phyloP scores from a whole-genome alignment of 2,888 invertebrate species.

The Quadroppia sp. region DNA sequence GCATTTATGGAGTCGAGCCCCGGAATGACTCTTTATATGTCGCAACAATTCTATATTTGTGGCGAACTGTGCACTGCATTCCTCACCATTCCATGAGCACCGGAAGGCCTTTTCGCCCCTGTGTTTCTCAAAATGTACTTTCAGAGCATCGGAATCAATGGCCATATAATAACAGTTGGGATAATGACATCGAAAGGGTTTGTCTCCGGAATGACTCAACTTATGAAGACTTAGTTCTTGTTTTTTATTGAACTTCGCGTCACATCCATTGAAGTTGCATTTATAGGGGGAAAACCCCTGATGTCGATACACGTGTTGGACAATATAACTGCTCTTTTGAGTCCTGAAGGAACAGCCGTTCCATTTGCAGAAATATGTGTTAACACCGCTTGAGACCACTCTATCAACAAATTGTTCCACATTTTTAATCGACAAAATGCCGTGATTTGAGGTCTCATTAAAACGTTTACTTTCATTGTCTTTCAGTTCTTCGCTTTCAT shows the following conservation, averaged over 20 bases:
- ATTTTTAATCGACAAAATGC: constrained; percentile 22
- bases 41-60: neutral
- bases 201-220: neutral
- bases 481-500: neutral
- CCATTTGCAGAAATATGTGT: constrained; percentile 21
- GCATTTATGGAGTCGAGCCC: constrained; percentile 9
- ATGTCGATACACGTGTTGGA: constrained; percentile 12
- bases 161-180: constrained; percentile 31
- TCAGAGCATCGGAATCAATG: constrained; percentile 2
- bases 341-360: constrained; percentile 4
- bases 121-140: neutral
- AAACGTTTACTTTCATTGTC: neutral
- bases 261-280: constrained; percentile 14
- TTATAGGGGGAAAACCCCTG: neutral
- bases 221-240: constrained; percentile 9
- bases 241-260: constrained; percentile 20
- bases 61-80: constrained; percentile 15
- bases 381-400: neutral
- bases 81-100: neutral
- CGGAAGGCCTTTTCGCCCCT: neutral
- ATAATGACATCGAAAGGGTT: constrained; percentile 8
- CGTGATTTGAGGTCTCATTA: neutral
- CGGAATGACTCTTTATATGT: constrained; percentile 11
- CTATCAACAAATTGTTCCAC: constrained; percentile 18
- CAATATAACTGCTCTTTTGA: constrained; percentile 20